A percentile compares a stretch with the other conserved stretches of the same genome.
Evolutionary conservation across 2,113 vertebrate genomes (phyloP).

Genomic region (Rhinolophus sinicus): DNA sequence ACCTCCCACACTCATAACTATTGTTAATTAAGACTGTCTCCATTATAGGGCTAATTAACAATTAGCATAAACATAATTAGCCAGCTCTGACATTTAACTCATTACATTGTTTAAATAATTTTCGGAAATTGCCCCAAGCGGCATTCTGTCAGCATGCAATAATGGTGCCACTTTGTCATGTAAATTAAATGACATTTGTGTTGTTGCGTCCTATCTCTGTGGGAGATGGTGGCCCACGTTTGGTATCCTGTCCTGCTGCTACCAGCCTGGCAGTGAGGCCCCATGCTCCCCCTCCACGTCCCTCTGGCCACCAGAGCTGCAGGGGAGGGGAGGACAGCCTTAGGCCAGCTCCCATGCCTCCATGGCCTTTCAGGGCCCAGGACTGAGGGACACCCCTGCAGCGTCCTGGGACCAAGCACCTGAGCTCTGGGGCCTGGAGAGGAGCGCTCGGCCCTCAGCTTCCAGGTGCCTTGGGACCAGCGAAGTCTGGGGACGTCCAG

Average conservation of each 20-base stretch:
- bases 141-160: constrained; percentile 92
- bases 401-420: accelerated
- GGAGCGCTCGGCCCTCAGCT: background rate
- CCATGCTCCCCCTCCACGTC: background rate
- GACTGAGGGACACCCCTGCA: accelerated
- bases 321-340: too few relatives aligned
- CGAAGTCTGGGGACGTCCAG: accelerated
- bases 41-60: constrained; percentile 99
- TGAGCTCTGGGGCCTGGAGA: background rate
- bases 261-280: background rate
- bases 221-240: background rate
- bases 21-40: constrained; percentile 98
- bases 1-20: constrained; percentile 85
- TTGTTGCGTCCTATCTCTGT: constrained; percentile 71
- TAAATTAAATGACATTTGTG: constrained; percentile 92
- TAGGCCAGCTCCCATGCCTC: accelerated
- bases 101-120: constrained; percentile 98
- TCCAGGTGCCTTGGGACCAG: background rate
- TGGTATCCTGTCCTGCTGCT: background rate
- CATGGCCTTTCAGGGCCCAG: background rate
- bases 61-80: constrained; percentile 99
- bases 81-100: constrained; percentile 96
- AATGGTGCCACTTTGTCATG: constrained; percentile 94
- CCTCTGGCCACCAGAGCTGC: background rate
- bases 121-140: constrained; percentile 94